Base-by-base conservation (phyloP, 1,140 invertebrate genomes). In the Pachyrhynchus sulphureomaculatus region DNA sequence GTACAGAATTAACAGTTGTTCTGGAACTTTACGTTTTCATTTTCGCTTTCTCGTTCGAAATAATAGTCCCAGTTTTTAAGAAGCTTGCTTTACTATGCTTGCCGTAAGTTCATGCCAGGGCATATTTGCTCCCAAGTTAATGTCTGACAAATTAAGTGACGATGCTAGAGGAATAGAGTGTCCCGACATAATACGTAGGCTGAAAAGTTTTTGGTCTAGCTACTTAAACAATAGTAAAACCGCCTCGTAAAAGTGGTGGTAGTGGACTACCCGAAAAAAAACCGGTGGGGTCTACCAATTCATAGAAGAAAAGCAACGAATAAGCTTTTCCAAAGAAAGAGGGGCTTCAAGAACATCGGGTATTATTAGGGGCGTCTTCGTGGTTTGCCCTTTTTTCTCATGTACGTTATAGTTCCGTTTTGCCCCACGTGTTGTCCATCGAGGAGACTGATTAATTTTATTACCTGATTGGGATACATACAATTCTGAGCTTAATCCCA, bases 391-490 rank as follows among this genome's bases (percentile, higher is more conserved):
- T 98, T 98, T 78, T 96, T 98, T 74, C 85, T 96, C 8, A 90
- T 95, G 83, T 98, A 98, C 77, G 88, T 98, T 32, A 92, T 95
- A 51, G 81, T 91, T 51, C 92, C 92, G 0, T 95, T 94, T 72
- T 96, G 92, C 74, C 77, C 83, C 1, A 81, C 79, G 39, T 93
- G 90, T 72, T 89, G 89, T 72, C 88, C 90, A 10, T 91, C 89
- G 4, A 84, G 86, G 33, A 86, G 87, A 69, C 79, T 94, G 52
- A 87, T 90, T 36, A 92, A 93, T 75, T 92, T 95, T 71, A 92
- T 95, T 67, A 95, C 92, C 23, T 99, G 96, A 96, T 84, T 99
- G 33, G 96, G 96, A 18, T 99, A 99, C 76, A 87, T 97, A n/a
- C 57, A 99, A 99, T 78, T 97, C 94, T 18, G 92, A 92, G n/a